Evolutionary conservation across 1,140 invertebrate genomes (phyloP).

Genomic region (Drosophila lini): DNA sequence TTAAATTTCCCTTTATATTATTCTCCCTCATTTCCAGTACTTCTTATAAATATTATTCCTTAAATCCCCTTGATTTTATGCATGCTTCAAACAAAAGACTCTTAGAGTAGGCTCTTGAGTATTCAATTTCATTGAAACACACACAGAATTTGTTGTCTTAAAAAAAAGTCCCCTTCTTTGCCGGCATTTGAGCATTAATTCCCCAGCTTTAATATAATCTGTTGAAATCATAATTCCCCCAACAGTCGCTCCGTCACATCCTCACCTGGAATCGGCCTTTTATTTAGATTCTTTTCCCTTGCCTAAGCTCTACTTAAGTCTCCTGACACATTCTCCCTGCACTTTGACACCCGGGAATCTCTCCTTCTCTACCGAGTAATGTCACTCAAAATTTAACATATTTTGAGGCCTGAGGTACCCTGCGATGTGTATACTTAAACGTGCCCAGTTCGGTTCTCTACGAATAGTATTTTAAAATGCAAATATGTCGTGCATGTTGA

Average conservation of each 20-base stretch:
- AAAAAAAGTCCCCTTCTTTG: not conserved
- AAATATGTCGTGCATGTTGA: conserved; percentile 78
- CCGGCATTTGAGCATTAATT: conserved; percentile 31
- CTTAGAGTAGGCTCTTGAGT: conserved; percentile 4
- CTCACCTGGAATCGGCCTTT: conserved; percentile 22
- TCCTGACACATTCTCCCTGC: conserved; percentile 51
- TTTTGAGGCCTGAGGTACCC: conserved; percentile 37
- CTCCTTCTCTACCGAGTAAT: conserved; percentile 12
- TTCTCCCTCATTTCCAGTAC: not conserved
- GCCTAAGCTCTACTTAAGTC: conserved; percentile 46
- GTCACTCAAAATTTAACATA: conserved; percentile 44
- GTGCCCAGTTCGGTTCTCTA: conserved; percentile 24
- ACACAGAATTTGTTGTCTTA: conserved; percentile 1
- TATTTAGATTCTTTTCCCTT: conserved; percentile 2
- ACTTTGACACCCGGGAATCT: conserved; percentile 29
- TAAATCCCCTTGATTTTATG: not conserved
- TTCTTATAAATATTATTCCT: too few species aligned
- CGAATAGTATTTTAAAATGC: conserved; percentile 66
- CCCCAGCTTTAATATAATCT: conserved; percentile 39
- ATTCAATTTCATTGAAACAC: conserved; percentile 28
- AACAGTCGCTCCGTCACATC: conserved; percentile 33
- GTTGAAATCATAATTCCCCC: conserved; percentile 44
- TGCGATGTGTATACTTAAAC: conserved; percentile 4
- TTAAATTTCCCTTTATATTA: not conserved
- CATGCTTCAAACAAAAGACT: conserved; percentile 10